Evolutionary conservation across 2,797 vertebrate species (phyloP).

Genomic region (Cheracebus regulus): DNA sequence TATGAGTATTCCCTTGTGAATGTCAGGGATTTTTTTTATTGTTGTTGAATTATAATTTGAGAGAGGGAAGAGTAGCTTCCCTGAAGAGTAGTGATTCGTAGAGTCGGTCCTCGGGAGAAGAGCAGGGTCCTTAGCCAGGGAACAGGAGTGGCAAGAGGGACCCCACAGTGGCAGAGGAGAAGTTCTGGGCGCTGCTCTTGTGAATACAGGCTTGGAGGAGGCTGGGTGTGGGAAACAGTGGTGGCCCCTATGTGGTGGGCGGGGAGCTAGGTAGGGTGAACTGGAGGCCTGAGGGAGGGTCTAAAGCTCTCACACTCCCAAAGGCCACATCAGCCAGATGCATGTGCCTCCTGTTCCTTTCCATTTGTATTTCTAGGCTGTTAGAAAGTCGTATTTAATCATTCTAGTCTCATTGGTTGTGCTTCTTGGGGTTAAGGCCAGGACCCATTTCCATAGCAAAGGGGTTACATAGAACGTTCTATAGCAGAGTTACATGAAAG

Average conservation of each 20-base stretch:
- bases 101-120: background rate
- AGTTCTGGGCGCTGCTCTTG: background rate
- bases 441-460: background rate
- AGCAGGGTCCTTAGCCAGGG: background rate
- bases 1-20: background rate
- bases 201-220: background rate
- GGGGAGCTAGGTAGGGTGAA: background rate
- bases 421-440: background rate
- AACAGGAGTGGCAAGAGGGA: background rate
- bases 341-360: background rate
- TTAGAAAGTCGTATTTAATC: background rate
- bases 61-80: background rate
- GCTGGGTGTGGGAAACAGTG: background rate
- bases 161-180: background rate
- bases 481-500: background rate
- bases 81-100: rapidly evolving
- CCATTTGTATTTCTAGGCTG: background rate
- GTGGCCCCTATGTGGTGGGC: background rate
- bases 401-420: background rate
- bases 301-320: background rate
- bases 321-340: background rate
- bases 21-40: background rate
- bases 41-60: background rate
- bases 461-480: background rate
- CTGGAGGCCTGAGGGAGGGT: background rate